Base-by-base conservation (phyloP, 1,140 invertebrate genomes). In the Copidosoma floridanum region DNA sequence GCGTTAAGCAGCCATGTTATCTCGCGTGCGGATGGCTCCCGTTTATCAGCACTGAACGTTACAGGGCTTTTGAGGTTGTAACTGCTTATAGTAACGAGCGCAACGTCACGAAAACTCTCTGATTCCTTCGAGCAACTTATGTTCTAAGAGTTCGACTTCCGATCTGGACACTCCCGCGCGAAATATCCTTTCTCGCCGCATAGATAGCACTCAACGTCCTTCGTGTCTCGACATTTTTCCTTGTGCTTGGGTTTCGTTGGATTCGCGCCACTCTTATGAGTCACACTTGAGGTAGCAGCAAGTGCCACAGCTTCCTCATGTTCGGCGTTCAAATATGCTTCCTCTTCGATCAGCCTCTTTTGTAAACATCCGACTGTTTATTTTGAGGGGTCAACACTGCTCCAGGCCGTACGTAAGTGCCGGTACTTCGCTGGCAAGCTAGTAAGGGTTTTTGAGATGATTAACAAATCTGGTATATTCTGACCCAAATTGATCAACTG, bases 401-500 rank as follows among this genome's bases (percentile, higher is more conserved):
- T 65, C 61, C 67, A 68, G 0, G 58, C 63, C 2, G 63, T 64
- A 1, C 54, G 10, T 0, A 68, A 43, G 16, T 46, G 18, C 10
- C 47, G 57, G 16, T 46, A 67, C 20, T 61, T 66, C 27, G 41
- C 0, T 0, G 65, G 58, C 7, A 67, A 7, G 20, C 56, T 65
- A 0, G 32, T 57, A 0, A 69, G n/a, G 11, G 64, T 60, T 51
- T 69, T 69, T 0, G 61, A 56, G 57, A 67, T 67, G 0, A 69
- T 51, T 1, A 54, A 26, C 3, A 55, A 6, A n/a, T 67, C 57
- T 4, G 65, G 66, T 0, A 68, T 20, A 1, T 16, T 38, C 38
- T 67, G 55, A 2, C 61, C 65, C 0, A 67, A 1, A 16, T 65
- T 60, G 11, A 27, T 12, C 14, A 63, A 35, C 20, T 65, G 56